A percentile compares a stretch with the other conserved stretches of the same genome.
Evolutionary conservation across 2,113 vertebrate species (phyloP).

Genomic region (Uria lomvia): DNA sequence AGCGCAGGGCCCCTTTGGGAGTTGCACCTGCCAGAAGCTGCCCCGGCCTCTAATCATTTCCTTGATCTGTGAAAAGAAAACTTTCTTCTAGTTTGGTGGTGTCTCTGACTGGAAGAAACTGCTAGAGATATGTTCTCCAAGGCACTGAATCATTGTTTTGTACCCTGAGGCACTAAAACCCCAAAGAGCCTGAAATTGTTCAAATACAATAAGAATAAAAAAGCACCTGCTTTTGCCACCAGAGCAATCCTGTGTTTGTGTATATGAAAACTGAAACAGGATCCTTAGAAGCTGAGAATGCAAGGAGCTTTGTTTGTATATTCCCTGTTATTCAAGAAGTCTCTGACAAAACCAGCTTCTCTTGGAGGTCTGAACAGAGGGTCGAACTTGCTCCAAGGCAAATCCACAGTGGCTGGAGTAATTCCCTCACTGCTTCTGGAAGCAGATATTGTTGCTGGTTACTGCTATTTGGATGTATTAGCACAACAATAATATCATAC

Average conservation of each 20-base stretch:
- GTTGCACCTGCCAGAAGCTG: neutral
- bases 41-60: neutral
- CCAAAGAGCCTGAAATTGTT: neutral
- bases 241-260: neutral
- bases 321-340: neutral
- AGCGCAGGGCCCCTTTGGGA: neutral
- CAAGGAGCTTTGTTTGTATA: neutral
- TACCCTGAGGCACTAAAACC: neutral
- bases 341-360: neutral
- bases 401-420: neutral
- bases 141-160: neutral
- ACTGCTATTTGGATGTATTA: neutral
- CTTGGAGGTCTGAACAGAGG: neutral
- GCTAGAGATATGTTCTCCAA: neutral
- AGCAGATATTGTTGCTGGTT: neutral
- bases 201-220: neutral
- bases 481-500: neutral
- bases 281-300: neutral
- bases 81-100: neutral
- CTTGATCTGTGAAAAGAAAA: neutral
- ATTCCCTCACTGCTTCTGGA: neutral
- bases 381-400: neutral
- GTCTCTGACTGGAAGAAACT: neutral
- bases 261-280: neutral
- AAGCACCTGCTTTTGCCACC: neutral